These are phyloP conservation scores for Beris morrisii DNA, from an alignment of 2,888 invertebrate genomes.

Conservation along the genomic window DNA sequence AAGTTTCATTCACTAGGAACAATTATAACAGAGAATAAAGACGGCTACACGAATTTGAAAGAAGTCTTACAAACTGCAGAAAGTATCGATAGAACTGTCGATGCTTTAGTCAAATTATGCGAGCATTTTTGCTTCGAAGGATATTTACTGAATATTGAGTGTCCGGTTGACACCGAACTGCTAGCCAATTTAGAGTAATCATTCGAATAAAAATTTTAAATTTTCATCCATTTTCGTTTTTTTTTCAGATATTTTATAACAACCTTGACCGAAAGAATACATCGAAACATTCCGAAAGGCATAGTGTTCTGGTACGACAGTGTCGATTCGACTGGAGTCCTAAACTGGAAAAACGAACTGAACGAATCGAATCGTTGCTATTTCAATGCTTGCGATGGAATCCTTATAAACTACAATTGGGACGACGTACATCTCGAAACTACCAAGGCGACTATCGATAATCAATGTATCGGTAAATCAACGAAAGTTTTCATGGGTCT, in stretches of 20 bases:
- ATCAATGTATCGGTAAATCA: constrained; percentile 36
- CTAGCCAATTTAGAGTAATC: constrained; percentile 11
- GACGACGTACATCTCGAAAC: constrained; percentile 63
- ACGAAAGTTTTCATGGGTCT: constrained; percentile 85
- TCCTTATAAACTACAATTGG: constrained; percentile 96
- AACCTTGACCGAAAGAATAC: constrained; percentile 63
- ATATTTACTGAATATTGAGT: constrained; percentile 95
- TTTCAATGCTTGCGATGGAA: constrained; percentile 85
- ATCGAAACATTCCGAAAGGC: constrained; percentile 62
- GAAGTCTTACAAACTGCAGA: constrained; percentile 64
- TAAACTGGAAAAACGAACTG: constrained; percentile 94
- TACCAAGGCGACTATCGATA: constrained; percentile 58
- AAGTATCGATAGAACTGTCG: constrained; percentile 64
- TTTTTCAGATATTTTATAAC: constrained; percentile 58
- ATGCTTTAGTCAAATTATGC: constrained; percentile 71
- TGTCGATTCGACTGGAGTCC: constrained; percentile 73
- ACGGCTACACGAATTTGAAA: constrained; percentile 67
- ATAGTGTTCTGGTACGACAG: constrained; percentile 96
- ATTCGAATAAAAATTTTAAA: too few species aligned
- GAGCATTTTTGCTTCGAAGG: constrained; percentile 86
- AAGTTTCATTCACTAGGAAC: constrained; percentile 67
- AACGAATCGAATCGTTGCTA: constrained; percentile 78
- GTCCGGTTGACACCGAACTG: constrained; percentile 59
- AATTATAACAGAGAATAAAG: constrained; percentile 82
- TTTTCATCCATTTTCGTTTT: too few species aligned